These are phyloP conservation scores for Sarcophaga peregrina DNA, from an alignment of 1,140 invertebrate species.

Conservation along the genomic window DNA sequence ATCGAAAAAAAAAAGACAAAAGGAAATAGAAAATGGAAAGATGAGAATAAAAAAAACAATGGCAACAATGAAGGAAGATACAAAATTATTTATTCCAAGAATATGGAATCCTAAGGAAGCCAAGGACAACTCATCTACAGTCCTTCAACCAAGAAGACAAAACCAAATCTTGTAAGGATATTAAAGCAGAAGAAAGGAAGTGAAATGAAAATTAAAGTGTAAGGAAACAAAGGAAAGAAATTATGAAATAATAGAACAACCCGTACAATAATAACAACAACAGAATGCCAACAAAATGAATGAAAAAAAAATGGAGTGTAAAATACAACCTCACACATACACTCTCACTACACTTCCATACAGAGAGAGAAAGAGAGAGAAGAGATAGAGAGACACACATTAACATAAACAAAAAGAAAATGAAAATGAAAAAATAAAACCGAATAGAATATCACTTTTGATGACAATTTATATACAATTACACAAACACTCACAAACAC, in stretches of 20 bases:
- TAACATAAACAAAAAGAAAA: not conserved
- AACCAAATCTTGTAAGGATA: slow-evolving; percentile 2
- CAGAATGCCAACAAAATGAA: not conserved
- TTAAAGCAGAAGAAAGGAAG: slow-evolving; percentile 8
- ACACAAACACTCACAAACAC: not conserved
- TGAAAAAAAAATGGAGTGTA: not conserved
- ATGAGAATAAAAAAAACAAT: not conserved
- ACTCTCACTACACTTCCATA: not conserved
- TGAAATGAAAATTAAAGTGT: not conserved
- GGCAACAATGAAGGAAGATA: not conserved
- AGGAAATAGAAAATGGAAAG: slow-evolving; percentile 16
- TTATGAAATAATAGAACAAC: slow-evolving; percentile 1
- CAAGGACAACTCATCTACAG: not conserved
- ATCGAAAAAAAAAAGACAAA: not conserved
- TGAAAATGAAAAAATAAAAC: not conserved
- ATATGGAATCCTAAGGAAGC: slow-evolving; percentile 25
- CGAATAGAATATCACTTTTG: slow-evolving; percentile 31
- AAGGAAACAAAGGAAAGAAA: not conserved
- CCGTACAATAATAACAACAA: slow-evolving; percentile 39
- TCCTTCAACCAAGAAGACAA: not conserved
- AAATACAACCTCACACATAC: not conserved
- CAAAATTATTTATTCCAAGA: slow-evolving; percentile 1
- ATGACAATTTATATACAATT: slow-evolving; percentile 41
- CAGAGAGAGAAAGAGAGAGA: too few species aligned
- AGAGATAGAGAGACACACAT: not conserved